Conservation (phyloP, 2,888 invertebrate genomes). For the Horisme vitalbata region DNA sequence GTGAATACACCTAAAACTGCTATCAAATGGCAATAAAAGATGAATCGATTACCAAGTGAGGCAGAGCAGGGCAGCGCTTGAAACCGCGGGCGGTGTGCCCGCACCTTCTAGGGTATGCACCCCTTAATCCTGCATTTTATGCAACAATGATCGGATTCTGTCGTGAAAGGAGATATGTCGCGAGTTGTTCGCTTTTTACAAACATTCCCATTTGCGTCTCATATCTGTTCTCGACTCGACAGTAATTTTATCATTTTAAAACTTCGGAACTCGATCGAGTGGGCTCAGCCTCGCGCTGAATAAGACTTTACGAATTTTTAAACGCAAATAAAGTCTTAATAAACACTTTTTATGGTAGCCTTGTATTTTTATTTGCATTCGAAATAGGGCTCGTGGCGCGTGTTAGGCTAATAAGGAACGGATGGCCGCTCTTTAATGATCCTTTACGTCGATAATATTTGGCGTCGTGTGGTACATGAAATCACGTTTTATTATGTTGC, state of each 20-base stretch:
- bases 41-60: constrained; percentile 59
- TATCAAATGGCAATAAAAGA: constrained; percentile 63
- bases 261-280: constrained; percentile 61
- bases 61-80: constrained; percentile 29
- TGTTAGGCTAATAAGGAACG: constrained; percentile 77
- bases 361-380: constrained; percentile 77
- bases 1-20: constrained; percentile 51
- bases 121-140: constrained; percentile 69
- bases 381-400: constrained; percentile 70
- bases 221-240: constrained; percentile 58
- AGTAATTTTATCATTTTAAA: constrained; percentile 77
- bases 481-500: constrained; percentile 60
- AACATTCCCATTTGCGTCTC: constrained; percentile 73
- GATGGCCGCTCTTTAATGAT: constrained; percentile 68
- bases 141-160: constrained; percentile 65
- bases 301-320: constrained; percentile 80
- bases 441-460: constrained; percentile 61
- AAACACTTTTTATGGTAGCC: constrained; percentile 75
- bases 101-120: constrained; percentile 50
- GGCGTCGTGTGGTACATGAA: constrained; percentile 60
- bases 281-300: constrained; percentile 58
- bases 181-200: constrained; percentile 59
- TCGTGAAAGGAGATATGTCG: constrained; percentile 64
- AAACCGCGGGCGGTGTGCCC: constrained; percentile 27
- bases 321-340: constrained; percentile 77